Evolutionary conservation across 2,797 vertebrate genomes (phyloP), one percentile per base, ranked within the genome.

Genomic region (Paedocypris micromegethes): DNA sequence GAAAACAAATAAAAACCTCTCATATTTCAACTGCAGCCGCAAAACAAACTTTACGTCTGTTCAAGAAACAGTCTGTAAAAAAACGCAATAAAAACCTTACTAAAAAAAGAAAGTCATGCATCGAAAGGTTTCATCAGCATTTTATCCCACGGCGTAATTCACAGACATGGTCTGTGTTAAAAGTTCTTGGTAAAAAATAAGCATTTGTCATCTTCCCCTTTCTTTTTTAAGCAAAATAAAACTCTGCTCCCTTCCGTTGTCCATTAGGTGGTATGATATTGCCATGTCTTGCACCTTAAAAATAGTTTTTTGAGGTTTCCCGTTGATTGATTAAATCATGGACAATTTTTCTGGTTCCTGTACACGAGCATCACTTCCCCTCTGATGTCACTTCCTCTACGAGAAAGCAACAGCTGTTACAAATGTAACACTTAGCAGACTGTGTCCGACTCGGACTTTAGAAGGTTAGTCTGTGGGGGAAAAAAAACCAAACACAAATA

Each of bases 171-270:
- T 91, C 89, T 89, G 86, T 88, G 86, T 90, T 82, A 56, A 77
- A 89, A 92, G 92, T 88, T 92, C 87, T 92, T 90, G 88, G 88
- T 93, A 93, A 90, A 94, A 92, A 92, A 91, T 72, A 78, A 76
- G 77, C 57, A 57, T 75, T 75, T 71, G 60, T 64, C 74, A 60
- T 72, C 74, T 42, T 73, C 78, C 84, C 71, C 73, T 71, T 81
- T 83, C 79, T 88, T 87, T 77, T 90, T 77, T 93, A 95, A 96
- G 92, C 93, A 98, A 98, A 98, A 97, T 96, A 97, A 96, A 98
- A 93, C 89, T 91, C 89, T 90, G 89, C 88, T 78, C 86, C 71
- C 68, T 74, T 75, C 80, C 64, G 48, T 63, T 76, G 73, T 69
- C 72, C 66, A 63, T 7, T 23, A 50, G 54, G 50, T 69, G 60